Conservation (phyloP, 2,888 invertebrate species). For the Glomeris marginata region DNA sequence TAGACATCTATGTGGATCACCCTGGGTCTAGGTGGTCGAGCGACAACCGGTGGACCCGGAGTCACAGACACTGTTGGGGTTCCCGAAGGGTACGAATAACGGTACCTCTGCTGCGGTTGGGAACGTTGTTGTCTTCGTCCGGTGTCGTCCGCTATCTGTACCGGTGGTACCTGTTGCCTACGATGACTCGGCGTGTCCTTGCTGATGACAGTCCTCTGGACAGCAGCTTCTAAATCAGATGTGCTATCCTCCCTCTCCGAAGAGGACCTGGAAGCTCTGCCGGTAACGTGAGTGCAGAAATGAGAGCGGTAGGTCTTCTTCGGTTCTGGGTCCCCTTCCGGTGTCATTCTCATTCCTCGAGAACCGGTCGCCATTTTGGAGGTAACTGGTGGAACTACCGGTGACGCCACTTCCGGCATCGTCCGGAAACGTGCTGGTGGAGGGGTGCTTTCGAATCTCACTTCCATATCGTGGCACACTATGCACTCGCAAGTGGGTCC, state of each 20-base stretch:
- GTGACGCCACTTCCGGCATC: not conserved
- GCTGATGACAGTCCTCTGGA: not conserved
- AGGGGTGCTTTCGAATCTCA: slow-evolving; percentile 11
- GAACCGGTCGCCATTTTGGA: not conserved
- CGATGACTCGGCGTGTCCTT: not conserved
- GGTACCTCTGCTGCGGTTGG: not conserved
- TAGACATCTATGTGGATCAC: slow-evolving; percentile 61
- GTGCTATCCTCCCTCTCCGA: slow-evolving; percentile 1
- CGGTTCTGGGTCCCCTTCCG: not conserved
- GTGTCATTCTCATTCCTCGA: not conserved
- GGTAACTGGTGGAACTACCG: not conserved
- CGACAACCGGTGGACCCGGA: not conserved
- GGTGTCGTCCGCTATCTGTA: not conserved
- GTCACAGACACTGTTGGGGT: not conserved
- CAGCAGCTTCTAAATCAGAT: not conserved
- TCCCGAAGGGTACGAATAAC: slow-evolving; percentile 8
- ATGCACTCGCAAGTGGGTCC: slow-evolving; percentile 14
- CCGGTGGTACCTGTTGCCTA: too few species aligned
- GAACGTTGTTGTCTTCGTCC: not conserved
- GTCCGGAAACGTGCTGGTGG: not conserved
- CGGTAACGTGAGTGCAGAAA: slow-evolving; percentile 15
- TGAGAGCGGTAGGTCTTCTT: slow-evolving; percentile 9
- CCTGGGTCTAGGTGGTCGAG: slow-evolving; percentile 30
- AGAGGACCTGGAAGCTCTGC: too few species aligned
- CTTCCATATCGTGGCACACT: slow-evolving; percentile 13